A percentile compares a stretch with the other conserved stretches of the same genome.
Evolutionary conservation across 2,113 vertebrate species (phyloP).

Genomic region (Erythrocercus mccallii): DNA sequence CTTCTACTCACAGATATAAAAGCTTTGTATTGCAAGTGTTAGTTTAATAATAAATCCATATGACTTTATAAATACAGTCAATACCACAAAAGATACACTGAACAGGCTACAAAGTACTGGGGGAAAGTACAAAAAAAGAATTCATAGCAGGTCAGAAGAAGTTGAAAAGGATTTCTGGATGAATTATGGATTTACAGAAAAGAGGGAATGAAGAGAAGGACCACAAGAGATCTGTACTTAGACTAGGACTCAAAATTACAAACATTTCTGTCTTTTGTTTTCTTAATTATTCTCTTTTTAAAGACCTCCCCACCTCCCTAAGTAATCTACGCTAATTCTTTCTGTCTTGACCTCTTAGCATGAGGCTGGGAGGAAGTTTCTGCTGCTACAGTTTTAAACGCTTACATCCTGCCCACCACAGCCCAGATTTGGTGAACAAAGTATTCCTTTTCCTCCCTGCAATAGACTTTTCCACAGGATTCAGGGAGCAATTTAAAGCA

Average conservation of each 20-base stretch:
- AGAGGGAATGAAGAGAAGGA: not conserved
- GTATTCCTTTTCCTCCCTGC: not conserved
- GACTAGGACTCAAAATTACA: not conserved
- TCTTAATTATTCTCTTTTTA: not conserved
- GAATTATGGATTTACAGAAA: not conserved
- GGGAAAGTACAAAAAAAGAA: not conserved
- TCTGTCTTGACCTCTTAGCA: not conserved
- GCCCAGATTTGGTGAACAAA: not conserved
- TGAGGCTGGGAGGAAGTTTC: not conserved
- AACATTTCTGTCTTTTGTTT: not conserved
- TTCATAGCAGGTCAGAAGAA: not conserved
- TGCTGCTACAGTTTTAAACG: not conserved
- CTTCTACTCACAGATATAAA: not conserved
- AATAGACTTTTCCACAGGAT: not conserved
- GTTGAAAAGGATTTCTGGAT: not conserved
- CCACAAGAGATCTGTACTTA: not conserved
- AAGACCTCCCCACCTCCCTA: not conserved
- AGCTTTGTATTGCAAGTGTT: not conserved
- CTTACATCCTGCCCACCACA: not conserved
- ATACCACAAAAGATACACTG: not conserved
- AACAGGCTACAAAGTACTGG: not conserved
- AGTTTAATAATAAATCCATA: not conserved
- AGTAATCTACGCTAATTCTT: not conserved
- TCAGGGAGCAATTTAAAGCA: not conserved
- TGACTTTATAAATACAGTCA: not conserved